Conservation (phyloP, 2,797 vertebrate genomes). For the Liasis olivaceus region DNA sequence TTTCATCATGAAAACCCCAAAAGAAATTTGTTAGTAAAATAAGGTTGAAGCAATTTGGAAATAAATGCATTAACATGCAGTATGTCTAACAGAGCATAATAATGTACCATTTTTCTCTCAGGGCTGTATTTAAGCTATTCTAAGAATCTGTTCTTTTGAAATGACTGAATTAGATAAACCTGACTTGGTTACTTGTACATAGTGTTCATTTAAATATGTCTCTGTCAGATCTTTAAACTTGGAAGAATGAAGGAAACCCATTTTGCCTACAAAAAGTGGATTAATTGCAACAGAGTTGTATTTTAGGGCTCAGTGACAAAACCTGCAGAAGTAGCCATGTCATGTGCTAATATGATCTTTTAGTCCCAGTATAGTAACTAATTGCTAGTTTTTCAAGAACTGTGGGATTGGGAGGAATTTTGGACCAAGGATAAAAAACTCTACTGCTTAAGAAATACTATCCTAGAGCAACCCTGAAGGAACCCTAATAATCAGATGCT, state of each 20-base stretch:
- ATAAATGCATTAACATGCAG: neutral
- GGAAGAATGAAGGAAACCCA: neutral
- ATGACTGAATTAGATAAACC: neutral
- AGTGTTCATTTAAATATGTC: conserved; percentile 13
- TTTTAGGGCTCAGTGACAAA: neutral
- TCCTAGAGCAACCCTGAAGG: neutral
- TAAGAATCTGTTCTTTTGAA: conserved; percentile 26
- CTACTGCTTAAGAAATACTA: neutral
- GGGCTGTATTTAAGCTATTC: neutral
- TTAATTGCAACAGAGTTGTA: conserved; percentile 1
- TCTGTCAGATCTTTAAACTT: neutral
- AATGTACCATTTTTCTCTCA: conserved; percentile 7
- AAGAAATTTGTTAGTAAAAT: neutral
- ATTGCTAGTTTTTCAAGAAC: neutral
- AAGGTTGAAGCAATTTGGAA: neutral
- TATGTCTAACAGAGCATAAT: neutral
- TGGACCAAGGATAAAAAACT: neutral
- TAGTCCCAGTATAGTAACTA: neutral
- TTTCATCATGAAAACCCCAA: neutral
- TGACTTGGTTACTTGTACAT: conserved; percentile 11
- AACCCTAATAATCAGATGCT: neutral
- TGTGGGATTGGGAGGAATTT: neutral
- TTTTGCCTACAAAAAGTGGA: neutral
- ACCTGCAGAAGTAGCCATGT: conserved; percentile 19
- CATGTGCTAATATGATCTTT: neutral